Evolutionary conservation across 2,797 vertebrate genomes (phyloP).

Genomic region (Syncerus caffer): DNA sequence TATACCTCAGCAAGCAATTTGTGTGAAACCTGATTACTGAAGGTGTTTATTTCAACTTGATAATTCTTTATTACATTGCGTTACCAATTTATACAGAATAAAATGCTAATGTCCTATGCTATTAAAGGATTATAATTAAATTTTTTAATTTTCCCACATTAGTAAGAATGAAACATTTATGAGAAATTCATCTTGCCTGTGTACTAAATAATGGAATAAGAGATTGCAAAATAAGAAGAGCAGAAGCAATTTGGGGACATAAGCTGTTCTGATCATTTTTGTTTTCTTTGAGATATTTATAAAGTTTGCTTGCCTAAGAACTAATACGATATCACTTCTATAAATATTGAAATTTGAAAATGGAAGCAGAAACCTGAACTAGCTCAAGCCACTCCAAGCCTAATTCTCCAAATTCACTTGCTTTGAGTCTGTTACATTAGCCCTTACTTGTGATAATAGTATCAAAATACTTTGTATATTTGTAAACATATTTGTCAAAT

Average conservation of each 20-base stretch:
- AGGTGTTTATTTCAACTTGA: conserved; percentile 54
- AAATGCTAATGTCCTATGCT: conserved; percentile 48
- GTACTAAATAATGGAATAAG: conserved; percentile 18
- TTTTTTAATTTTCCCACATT: conserved; percentile 37
- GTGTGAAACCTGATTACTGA: conserved; percentile 34
- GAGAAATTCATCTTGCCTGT: conserved; percentile 33
- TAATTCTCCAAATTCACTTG: neutral
- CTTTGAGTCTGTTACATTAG: neutral
- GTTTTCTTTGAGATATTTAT: neutral
- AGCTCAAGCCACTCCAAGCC: neutral
- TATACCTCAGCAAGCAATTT: conserved; percentile 49
- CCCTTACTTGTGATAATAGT: neutral
- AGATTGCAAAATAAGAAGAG: conserved; percentile 34
- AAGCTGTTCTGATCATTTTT: neutral
- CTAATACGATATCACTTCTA: neutral
- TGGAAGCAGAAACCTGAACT: neutral
- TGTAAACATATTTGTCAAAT: neutral
- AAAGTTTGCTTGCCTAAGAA: neutral
- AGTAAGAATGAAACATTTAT: conserved; percentile 53
- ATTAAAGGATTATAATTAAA: conserved; percentile 29
- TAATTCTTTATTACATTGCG: conserved; percentile 54
- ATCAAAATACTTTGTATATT: neutral
- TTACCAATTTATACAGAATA: conserved; percentile 53
- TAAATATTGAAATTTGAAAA: neutral
- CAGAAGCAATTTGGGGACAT: neutral